These are phyloP conservation scores for Rhopalosiphum padi DNA, from an alignment of 1,140 invertebrate species.

Conservation along the genomic window DNA sequence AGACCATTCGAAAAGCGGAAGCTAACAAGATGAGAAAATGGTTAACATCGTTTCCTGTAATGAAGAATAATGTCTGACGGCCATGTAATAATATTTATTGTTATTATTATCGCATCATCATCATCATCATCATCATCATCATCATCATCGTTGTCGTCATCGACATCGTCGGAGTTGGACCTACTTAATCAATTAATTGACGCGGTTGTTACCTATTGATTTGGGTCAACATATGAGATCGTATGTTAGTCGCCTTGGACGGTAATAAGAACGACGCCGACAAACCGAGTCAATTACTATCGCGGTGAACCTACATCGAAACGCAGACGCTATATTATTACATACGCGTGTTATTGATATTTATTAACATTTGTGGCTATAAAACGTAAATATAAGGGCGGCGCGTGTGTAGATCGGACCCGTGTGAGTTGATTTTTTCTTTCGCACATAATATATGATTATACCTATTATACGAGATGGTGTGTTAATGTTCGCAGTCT, in stretches of 20 bases:
- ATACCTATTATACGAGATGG: neutral
- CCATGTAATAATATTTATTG: neutral
- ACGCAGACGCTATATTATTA: neutral
- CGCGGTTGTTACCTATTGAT: no score
- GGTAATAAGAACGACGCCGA: neutral
- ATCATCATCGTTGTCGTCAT: neutral
- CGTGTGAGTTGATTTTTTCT: neutral
- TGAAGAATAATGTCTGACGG: neutral
- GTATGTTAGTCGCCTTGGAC: no score
- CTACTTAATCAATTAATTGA: no score
- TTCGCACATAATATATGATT: neutral
- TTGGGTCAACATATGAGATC: no score
- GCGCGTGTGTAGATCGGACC: neutral
- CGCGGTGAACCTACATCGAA: neutral
- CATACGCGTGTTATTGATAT: neutral
- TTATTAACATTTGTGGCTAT: neutral
- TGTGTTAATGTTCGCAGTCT: neutral
- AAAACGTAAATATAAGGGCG: neutral
- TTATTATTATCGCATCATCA: neutral
- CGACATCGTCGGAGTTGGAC: neutral
- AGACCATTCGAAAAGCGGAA: neutral
- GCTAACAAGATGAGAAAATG: neutral
- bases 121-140: neutral
- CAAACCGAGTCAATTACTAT: neutral
- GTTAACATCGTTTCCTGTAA: neutral